phyloP scores from a whole-genome alignment of 2,888 invertebrate genomes.

The Dryococelus australis region DNA sequence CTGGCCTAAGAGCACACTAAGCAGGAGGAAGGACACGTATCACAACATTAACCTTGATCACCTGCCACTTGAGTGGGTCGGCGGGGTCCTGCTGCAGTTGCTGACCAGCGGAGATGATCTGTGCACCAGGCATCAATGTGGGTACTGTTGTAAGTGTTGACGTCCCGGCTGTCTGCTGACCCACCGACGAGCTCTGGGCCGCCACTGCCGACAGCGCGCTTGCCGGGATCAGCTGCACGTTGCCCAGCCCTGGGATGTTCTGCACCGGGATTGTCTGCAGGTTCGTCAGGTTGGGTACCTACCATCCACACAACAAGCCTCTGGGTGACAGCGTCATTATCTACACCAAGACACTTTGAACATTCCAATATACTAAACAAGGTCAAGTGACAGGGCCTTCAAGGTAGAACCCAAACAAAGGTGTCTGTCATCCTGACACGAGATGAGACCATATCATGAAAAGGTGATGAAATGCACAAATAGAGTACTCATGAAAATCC shows the following conservation, averaged over 20 bases:
- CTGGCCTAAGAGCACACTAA: too few species aligned
- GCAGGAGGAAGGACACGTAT: neutral
- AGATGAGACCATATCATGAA: too few species aligned
- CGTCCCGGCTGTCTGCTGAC: conserved; percentile 28
- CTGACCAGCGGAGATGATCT: conserved; percentile 51
- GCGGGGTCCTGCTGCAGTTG: conserved; percentile 67
- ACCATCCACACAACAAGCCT: neutral
- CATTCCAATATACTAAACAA: too few species aligned
- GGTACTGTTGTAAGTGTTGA: conserved; percentile 43
- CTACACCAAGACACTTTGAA: too few species aligned
- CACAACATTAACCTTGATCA: conserved; percentile 58
- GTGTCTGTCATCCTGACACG: too few species aligned
- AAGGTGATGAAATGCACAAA: too few species aligned
- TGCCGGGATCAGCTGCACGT: conserved; percentile 82
- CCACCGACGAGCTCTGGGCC: conserved; percentile 30
- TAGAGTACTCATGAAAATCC: too few species aligned
- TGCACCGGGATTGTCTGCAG: conserved; percentile 76
- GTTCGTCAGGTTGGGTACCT: conserved; percentile 53
- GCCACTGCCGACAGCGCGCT: conserved; percentile 60
- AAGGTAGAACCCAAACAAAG: too few species aligned
- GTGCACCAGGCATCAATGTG: conserved; percentile 52
- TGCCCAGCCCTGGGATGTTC: conserved; percentile 77
- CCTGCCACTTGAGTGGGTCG: conserved; percentile 87
- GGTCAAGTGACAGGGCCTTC: too few species aligned
- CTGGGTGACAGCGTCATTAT: too few species aligned